Evolutionary conservation across 2,888 invertebrate species (phyloP).

Genomic region (Strigamia maritima): DNA sequence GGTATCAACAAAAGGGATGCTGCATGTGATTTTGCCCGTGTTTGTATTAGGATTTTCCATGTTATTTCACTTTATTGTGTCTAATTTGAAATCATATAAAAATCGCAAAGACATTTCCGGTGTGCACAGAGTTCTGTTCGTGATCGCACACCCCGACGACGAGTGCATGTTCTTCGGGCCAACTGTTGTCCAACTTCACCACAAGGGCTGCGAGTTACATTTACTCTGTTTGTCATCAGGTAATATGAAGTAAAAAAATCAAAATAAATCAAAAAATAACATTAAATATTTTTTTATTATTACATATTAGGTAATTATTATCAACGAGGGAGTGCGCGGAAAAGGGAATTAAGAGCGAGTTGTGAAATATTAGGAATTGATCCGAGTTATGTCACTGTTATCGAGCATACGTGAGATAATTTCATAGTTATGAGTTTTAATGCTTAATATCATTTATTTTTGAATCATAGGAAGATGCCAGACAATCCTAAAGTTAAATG

Average conservation of each 20-base stretch:
- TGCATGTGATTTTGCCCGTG: conserved; percentile 37
- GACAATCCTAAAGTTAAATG: conserved; percentile 76
- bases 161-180: conserved; percentile 99
- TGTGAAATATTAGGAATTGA: conserved; percentile 76
- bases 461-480: conserved; percentile 68
- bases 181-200: conserved; percentile 66
- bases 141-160: conserved; percentile 96
- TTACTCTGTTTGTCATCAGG: conserved; percentile 83
- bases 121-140: conserved; percentile 67
- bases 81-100: conserved; percentile 25
- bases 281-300: neutral
- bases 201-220: conserved; percentile 62
- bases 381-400: conserved; percentile 67
- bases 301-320: conserved; percentile 62
- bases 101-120: conserved; percentile 53
- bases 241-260: conserved; percentile 47
- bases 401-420: conserved; percentile 53
- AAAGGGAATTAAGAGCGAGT: conserved; percentile 76
- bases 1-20: conserved; percentile 18
- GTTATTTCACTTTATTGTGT: conserved; percentile 33
- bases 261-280: neutral
- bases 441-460: neutral
- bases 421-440: neutral
- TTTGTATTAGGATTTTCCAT: conserved; percentile 37
- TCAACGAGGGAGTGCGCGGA: conserved; percentile 63